phyloP scores from a whole-genome alignment of 2,113 vertebrate genomes.

The Ammospiza nelsoni region DNA sequence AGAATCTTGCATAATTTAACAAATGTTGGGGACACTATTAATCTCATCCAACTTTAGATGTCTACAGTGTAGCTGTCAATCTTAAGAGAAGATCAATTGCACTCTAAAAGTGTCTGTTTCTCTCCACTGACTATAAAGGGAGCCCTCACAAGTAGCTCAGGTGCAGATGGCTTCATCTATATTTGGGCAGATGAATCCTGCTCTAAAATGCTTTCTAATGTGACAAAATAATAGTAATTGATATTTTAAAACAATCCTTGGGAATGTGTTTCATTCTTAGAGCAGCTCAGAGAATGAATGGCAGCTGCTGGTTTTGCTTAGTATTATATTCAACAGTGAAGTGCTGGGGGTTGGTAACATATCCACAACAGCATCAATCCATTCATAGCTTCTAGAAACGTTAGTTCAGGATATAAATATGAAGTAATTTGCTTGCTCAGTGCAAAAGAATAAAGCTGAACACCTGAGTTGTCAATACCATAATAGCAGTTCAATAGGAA shows the following conservation, averaged over 20 bases:
- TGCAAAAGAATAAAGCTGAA: neutral
- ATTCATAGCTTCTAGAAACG: neutral
- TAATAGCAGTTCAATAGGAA: neutral
- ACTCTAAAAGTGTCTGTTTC: constrained; percentile 59
- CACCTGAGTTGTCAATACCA: constrained; percentile 13
- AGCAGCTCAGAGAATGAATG: neutral
- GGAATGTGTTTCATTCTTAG: neutral
- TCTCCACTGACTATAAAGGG: constrained; percentile 47
- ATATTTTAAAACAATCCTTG: neutral
- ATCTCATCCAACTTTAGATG: constrained; percentile 69
- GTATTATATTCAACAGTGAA: neutral
- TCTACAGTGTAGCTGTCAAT: constrained; percentile 69
- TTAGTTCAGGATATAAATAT: neutral
- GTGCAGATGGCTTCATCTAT: constrained; percentile 33
- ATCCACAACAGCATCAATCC: neutral
- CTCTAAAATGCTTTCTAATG: neutral
- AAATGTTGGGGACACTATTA: constrained; percentile 70
- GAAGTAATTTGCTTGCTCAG: neutral
- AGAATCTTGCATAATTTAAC: constrained; percentile 68
- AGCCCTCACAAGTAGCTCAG: constrained; percentile 63
- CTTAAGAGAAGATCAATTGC: constrained; percentile 70
- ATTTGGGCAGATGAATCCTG: constrained; percentile 9
- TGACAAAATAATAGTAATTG: neutral
- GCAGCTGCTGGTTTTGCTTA: neutral
- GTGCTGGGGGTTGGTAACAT: neutral